Percentiles rank a stretch among this genome's conserved stretches.
Evolutionary conservation across 1,140 invertebrate species (phyloP).

Genomic region (Procambarus virginalis): DNA sequence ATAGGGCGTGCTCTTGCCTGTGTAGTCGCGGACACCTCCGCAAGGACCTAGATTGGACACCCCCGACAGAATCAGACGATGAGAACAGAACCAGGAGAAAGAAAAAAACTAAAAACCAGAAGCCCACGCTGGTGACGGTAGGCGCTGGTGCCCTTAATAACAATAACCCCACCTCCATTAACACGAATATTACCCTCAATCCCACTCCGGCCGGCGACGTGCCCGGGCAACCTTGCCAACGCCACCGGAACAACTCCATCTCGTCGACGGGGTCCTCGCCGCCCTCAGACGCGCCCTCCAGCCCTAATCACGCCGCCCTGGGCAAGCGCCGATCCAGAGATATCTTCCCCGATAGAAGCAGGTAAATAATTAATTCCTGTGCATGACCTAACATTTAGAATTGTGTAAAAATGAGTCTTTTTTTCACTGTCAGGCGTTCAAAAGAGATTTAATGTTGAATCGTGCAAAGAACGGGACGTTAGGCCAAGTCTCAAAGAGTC

Average conservation of each 20-base stretch:
- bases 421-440: too few species aligned
- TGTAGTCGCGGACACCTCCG: slow-evolving; percentile 92
- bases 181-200: slow-evolving; percentile 71
- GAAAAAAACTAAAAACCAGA: slow-evolving; percentile 74
- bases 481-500: too few species aligned
- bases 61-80: slow-evolving; percentile 75
- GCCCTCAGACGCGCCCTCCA: slow-evolving; percentile 81
- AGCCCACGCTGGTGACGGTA: slow-evolving; percentile 71
- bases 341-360: slow-evolving; percentile 84
- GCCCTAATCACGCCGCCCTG: slow-evolving; percentile 77
- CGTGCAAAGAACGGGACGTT: too few species aligned
- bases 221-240: slow-evolving; percentile 59
- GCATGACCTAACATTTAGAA: not conserved
- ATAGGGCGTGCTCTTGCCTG: slow-evolving; percentile 85
- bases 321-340: slow-evolving; percentile 78
- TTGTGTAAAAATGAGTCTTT: too few species aligned
- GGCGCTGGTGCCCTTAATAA: slow-evolving; percentile 69
- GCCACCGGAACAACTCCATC: slow-evolving; percentile 78
- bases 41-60: slow-evolving; percentile 94
- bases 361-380: slow-evolving; percentile 76
- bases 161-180: slow-evolving; percentile 76
- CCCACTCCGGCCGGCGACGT: slow-evolving; percentile 72
- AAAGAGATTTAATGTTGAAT: too few species aligned
- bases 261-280: slow-evolving; percentile 81
- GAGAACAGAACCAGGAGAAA: slow-evolving; percentile 74